Percentiles rank a stretch among this genome's conserved stretches.
Evolutionary conservation across 2,888 invertebrate species (phyloP).

Genomic region (Pegoplata infirma): DNA sequence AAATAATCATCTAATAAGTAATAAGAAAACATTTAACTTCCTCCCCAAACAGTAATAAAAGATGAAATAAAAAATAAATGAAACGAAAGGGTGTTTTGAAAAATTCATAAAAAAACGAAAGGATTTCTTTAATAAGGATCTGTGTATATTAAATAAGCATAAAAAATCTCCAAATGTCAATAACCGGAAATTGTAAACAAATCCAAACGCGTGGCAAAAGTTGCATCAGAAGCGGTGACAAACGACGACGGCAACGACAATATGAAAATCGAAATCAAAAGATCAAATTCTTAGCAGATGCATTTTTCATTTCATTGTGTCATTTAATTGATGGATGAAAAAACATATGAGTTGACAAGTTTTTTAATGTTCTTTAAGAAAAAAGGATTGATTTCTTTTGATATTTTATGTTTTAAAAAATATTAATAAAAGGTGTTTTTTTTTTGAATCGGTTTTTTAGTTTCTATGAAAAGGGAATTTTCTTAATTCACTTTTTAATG

Average conservation of each 20-base stretch:
- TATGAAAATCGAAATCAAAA: slow-evolving; percentile 25
- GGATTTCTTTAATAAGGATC: slow-evolving; percentile 41
- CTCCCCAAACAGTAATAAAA: slow-evolving; percentile 36
- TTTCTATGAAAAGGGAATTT: slow-evolving; percentile 11
- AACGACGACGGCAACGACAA: too few relatives aligned
- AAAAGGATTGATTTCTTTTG: slow-evolving; percentile 38
- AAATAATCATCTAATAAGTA: slow-evolving; percentile 61
- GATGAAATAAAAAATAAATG: slow-evolving; percentile 8
- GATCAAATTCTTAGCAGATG: slow-evolving; percentile 48
- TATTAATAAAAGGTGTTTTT: slow-evolving; percentile 62
- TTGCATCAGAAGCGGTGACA: slow-evolving; percentile 14
- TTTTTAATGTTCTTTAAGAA: background rate
- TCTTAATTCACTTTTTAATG: slow-evolving; percentile 5
- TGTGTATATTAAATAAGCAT: slow-evolving; percentile 34
- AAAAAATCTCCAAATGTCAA: slow-evolving; percentile 50
- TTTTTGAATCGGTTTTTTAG: slow-evolving; percentile 67
- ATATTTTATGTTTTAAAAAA: background rate
- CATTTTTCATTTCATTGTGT: slow-evolving; percentile 17
- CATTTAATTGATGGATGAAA: background rate
- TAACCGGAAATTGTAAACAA: slow-evolving; percentile 63
- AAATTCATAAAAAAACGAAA: slow-evolving; percentile 42
- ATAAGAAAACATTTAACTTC: slow-evolving; percentile 57
- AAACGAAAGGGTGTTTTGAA: slow-evolving; percentile 42
- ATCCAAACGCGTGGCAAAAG: slow-evolving; percentile 54
- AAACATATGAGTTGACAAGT: slow-evolving; percentile 30